Base-by-base conservation (phyloP, 2,113 vertebrate species). In the Echinops telfairi region DNA sequence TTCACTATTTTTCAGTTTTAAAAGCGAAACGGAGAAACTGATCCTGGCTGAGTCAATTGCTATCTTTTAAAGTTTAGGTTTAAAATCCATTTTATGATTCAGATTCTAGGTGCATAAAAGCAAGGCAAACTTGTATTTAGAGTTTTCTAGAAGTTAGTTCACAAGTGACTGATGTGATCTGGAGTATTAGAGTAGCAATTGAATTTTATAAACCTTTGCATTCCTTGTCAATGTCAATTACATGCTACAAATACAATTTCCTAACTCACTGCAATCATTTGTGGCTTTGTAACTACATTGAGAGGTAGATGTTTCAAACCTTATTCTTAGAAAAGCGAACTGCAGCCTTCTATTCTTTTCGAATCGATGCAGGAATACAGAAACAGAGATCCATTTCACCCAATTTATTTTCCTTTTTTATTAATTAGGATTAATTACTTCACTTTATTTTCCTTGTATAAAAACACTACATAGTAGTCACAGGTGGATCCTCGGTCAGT, bases 241-340 rank as follows among this genome's bases (percentile, higher is more conserved):
- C 5, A 79, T 58, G 33, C n/a, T 90, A 66, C 68, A 40, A 36
- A 19, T 60, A 57, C 43, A 91, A 36, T 29, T 81, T 40, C 43
- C 66, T 27, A 1, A 0, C 81, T 88, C 81, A 62, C 29, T 83
- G 58, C 47, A 80, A 38, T 91, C 82, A 22, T 71, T 85, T 82
- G 23, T 92, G 71, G 31, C 89, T 93, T 83, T 58, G 53, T 95
- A 91, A 70, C 4, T 29, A 0, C 0, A 15, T 12, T 81, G 60
- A n/a, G 86, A 68, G 38, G 38, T 10, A 53, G 23, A 7, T 14
- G 1, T 22, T 81, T 27, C 40, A 84, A 93, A 80, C 29, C n/a
- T 94, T 91, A 38, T 60, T 86, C 80, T 81, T 73, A 91, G 86
- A 91, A 91, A 96, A 62, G 75, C 64, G 62, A 90, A 90, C 12